A percentile compares a stretch with the other conserved stretches of the same genome.
phyloP scores from a whole-genome alignment of 2,888 invertebrate species.

The Eutolmus rufibarbis region DNA sequence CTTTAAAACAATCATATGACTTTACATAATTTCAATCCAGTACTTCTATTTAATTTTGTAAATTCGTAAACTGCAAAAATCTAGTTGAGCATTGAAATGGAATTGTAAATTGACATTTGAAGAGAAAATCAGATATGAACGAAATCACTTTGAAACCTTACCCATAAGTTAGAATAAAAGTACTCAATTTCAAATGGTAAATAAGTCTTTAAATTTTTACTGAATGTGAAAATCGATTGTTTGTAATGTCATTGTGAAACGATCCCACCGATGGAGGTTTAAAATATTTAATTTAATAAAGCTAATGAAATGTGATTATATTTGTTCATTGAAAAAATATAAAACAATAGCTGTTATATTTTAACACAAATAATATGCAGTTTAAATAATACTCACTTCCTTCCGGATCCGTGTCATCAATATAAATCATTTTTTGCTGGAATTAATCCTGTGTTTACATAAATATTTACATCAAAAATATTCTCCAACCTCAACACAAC shows the following conservation, averaged over 20 bases:
- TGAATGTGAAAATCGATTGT: not conserved
- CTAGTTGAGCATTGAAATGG: too few species aligned
- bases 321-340: not conserved
- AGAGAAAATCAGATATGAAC: not conserved
- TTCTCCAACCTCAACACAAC: not conserved
- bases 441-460: not conserved
- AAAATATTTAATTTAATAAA: not conserved
- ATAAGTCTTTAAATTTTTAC: not conserved
- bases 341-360: not conserved
- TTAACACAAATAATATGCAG: not conserved
- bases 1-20: too few species aligned
- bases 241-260: not conserved
- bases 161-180: too few species aligned
- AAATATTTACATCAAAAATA: not conserved
- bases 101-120: too few species aligned
- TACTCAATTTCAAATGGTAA: not conserved
- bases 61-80: too few species aligned
- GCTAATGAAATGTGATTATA: not conserved
- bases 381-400: slow-evolving; percentile 73
- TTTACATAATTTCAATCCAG: too few species aligned
- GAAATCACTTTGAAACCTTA: not conserved
- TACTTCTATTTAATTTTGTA: too few species aligned
- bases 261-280: not conserved
- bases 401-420: slow-evolving; percentile 88
- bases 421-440: slow-evolving; percentile 76